These are phyloP conservation scores for Virgularia gustaviana DNA, from an alignment of 92 coral and sea anemone species.

Conservation along the genomic window DNA sequence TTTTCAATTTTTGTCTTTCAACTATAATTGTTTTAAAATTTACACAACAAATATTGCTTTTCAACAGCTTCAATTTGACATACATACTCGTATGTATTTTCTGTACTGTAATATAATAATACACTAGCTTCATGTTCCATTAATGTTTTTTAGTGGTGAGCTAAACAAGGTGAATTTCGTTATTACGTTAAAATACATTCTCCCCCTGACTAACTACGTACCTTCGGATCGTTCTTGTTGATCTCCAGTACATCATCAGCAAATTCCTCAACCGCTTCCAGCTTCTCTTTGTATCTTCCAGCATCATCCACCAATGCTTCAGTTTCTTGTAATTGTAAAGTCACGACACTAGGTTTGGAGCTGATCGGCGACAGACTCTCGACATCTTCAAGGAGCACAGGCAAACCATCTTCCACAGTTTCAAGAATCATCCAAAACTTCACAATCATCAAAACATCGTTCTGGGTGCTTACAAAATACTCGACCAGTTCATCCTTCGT, in stretches of 20 bases:
- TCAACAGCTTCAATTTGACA: no score
- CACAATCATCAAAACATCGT: constrained; percentile 56
- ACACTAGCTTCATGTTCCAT: no score
- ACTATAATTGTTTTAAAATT: no score
- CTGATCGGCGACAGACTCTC: constrained; percentile 66
- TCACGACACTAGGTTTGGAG: constrained; percentile 65
- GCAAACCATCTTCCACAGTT: constrained; percentile 74
- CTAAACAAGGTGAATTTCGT: no score
- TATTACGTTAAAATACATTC: no score
- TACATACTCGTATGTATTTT: no score
- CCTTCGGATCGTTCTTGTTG: constrained; percentile 23
- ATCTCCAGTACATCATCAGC: constrained; percentile 12
- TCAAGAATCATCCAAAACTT: constrained; percentile 81
- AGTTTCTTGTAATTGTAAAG: constrained; percentile 71
- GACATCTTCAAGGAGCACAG: constrained; percentile 62
- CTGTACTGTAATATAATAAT: no score
- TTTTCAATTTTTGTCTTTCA: no score
- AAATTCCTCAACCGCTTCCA: constrained; percentile 26
- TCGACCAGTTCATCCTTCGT: constrained; percentile 60
- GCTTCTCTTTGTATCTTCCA: constrained; percentile 29
- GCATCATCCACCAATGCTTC: constrained; percentile 46
- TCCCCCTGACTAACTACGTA: no score
- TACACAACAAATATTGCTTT: no score
- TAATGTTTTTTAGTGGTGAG: no score
- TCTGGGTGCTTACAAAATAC: constrained; percentile 63